Base-by-base conservation (phyloP, 2,113 vertebrate species). In the Paratilapia polleni region DNA sequence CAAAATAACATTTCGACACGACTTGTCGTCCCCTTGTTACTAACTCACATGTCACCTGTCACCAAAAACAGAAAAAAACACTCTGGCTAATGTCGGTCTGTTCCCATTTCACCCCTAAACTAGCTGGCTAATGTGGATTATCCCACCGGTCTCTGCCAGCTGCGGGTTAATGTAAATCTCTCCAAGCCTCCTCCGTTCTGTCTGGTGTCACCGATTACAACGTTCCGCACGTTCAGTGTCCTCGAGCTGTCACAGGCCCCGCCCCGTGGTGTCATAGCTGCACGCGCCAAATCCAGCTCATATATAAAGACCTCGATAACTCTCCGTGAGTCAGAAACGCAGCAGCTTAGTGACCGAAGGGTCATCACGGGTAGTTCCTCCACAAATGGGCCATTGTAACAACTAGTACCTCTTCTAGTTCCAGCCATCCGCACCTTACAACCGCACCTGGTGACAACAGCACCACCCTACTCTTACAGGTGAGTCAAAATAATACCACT, bases 381-480 rank as follows among this genome's bases (percentile, higher is more conserved):
- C 24, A 92, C 94, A 86, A 87, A 96, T 96, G 96, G 96, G 92
- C 88, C 82, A 93, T 22, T 36, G 83, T 59, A 81, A 82, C 63
- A 95, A 94, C 89, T 95, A 95, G 88, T 82, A 80, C 20, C 15
- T 85, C 87, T 78, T 74, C 82, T 54, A 74, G 52, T 82, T 59
- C 80, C 70, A 87, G 88, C 76, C 89, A 81, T 87, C 74, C 83
- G 82, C 68, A 81, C 80, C 84, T 87, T 58, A 14, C 80, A 81
- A 19, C 89, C 86, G 80, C 80, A 66, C 52, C 87, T 17, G 90
- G 89, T 86, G 89, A 86, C 87, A 83, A 56, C 59, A 76, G 60
- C 81, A 86, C 41, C 88, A 63, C 20, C 87, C 22, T 2, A 8
- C 66, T 52, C 62, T 28, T 56, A 61, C 78, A 91, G 93, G 95